Percentiles rank a stretch among this genome's conserved stretches.
Evolutionary conservation across 2,113 vertebrate species (phyloP).

Genomic region (Lucifuga dentata): DNA sequence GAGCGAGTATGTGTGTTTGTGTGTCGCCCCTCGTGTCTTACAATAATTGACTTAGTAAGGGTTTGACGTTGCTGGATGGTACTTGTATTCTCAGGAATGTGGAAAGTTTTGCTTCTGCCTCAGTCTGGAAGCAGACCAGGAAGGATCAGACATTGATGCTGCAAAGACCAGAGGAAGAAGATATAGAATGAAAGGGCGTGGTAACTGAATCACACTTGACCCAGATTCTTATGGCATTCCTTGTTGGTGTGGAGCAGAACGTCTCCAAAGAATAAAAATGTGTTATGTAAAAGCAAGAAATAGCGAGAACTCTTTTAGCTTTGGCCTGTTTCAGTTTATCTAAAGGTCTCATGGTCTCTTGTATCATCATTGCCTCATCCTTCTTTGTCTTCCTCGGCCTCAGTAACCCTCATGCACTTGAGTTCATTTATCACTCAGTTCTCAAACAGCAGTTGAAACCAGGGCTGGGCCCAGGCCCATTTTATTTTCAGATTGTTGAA

Average conservation of each 20-base stretch:
- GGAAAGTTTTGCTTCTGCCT: slow-evolving; percentile 78
- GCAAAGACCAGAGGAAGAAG: slow-evolving; percentile 50
- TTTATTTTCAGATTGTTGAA: background rate
- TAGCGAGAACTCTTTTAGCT: background rate
- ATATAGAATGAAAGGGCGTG: slow-evolving; percentile 20
- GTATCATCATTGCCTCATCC: slow-evolving; percentile 60
- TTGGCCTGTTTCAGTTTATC: background rate
- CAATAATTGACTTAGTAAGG: slow-evolving; percentile 76
- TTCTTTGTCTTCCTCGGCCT: slow-evolving; percentile 61
- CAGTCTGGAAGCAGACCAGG: slow-evolving; percentile 72
- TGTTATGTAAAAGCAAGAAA: background rate
- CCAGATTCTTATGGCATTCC: slow-evolving; percentile 5
- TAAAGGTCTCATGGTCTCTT: slow-evolving; percentile 40
- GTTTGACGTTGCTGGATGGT: slow-evolving; percentile 76
- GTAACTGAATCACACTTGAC: slow-evolving; percentile 42
- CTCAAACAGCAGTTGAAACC: slow-evolving; percentile 68
- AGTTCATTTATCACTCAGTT: slow-evolving; percentile 60
- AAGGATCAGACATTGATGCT: slow-evolving; percentile 64
- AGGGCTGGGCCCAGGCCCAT: slow-evolving; percentile 41
- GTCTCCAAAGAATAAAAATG: slow-evolving; percentile 13
- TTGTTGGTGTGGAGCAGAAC: background rate
- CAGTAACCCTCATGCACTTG: slow-evolving; percentile 75
- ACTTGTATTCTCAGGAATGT: slow-evolving; percentile 82
- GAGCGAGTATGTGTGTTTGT: slow-evolving; percentile 19
- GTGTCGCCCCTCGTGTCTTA: slow-evolving; percentile 73